Conservation (phyloP, 2,888 invertebrate genomes). For the Stictocephala bisonia region DNA sequence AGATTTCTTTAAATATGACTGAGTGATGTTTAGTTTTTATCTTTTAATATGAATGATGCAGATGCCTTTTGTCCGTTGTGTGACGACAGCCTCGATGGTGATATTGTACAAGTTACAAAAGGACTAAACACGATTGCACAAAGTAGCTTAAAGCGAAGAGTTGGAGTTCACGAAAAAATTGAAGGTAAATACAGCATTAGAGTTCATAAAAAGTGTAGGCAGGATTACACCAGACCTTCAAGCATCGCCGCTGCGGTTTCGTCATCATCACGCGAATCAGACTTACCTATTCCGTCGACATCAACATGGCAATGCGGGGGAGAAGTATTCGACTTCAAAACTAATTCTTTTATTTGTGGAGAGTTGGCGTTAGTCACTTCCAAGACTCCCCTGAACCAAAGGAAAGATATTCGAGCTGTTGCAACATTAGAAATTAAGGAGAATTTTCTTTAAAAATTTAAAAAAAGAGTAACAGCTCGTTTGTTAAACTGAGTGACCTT, state of each 20-base stretch:
- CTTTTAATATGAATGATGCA: slow-evolving; percentile 2
- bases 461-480: too few relatives aligned
- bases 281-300: background rate
- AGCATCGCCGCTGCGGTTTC: background rate
- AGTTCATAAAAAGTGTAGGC: slow-evolving; percentile 1
- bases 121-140: background rate
- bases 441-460: too few relatives aligned
- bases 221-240: slow-evolving; percentile 23
- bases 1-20: too few relatives aligned
- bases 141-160: slow-evolving; percentile 1
- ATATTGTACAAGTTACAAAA: background rate
- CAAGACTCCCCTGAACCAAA: background rate
- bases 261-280: background rate
- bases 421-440: too few relatives aligned
- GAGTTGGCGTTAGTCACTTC: background rate
- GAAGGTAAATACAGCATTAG: background rate
- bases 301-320: background rate
- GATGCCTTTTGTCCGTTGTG: background rate
- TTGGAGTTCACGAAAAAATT: slow-evolving; percentile 1
- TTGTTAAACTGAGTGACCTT: slow-evolving; percentile 36
- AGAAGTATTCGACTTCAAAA: slow-evolving; percentile 3
- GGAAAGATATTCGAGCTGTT: background rate
- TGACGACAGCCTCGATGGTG: background rate
- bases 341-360: slow-evolving; percentile 18
- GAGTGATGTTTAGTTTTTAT: too few relatives aligned